Evolutionary conservation across 2,888 invertebrate species (phyloP), one percentile per base, ranked within the genome.

Genomic region (Syrphus vitripennis): DNA sequence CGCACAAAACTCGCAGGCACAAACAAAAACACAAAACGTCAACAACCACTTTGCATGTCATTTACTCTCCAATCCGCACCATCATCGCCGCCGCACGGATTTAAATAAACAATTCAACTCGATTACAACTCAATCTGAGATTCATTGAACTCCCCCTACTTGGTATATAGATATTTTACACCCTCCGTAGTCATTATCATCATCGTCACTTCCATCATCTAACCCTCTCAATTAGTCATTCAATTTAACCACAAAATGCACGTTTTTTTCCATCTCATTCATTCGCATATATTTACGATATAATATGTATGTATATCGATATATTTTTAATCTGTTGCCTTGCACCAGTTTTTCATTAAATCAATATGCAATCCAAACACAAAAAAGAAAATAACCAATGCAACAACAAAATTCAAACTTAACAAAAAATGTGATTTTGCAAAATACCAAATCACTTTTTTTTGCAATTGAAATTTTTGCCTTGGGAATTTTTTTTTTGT

Each of bases 171-270:
- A 6, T 6, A 37, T 29, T 63, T 63, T 19, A 63, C 63, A 63
- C 63, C 65, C 16, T 26, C 19, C 59, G 6, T 40, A 24, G 4
- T 61, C 61, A 12, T 63, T 26, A 16, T 26, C n/a, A 24, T 16
- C n/a, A 42, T 3, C n/a, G 19, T 10, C n/a, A 19, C 16, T 14
- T 12, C 12, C 19, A 57, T 1, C 21, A 16, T 37, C 74, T 63
- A 76, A 67, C 67, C 72, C 72, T 63, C 76, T 76, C 81, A 84
- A 84, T 81, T 84, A 84, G 71, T 81, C 84, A 84, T 50, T 61
- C 84, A 81, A 69, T 84, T 84, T 55, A 76, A 65, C 67, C 59
- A 21, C 45, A 71, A 59, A 29, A 45, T 45, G 26, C 14, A 29
- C 29, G n/a, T n/a, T n/a, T n/a, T n/a, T 34, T 31, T 42, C 34